These are phyloP conservation scores for Amblyornis subalaris DNA, from an alignment of 2,113 vertebrate genomes.

Conservation along the genomic window DNA sequence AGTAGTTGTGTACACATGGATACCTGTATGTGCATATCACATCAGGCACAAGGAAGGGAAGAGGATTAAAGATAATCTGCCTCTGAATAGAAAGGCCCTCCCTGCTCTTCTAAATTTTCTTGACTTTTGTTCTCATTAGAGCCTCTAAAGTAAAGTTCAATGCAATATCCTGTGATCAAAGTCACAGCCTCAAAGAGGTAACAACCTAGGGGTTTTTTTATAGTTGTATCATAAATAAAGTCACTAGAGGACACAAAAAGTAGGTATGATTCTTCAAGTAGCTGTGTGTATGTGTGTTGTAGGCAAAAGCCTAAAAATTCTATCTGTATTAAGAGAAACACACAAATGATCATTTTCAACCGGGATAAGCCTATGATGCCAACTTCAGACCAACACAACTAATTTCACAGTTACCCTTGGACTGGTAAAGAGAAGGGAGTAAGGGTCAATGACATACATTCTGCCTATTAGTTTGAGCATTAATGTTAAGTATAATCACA, in stretches of 20 bases:
- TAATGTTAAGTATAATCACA: neutral
- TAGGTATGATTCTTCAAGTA: neutral
- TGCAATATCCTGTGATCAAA: neutral
- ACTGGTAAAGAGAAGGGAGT: neutral
- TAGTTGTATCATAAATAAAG: neutral
- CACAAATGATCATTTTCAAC: neutral
- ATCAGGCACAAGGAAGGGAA: neutral
- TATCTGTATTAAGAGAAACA: neutral
- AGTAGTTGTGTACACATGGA: neutral
- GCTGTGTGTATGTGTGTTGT: neutral
- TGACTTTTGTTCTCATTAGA: neutral
- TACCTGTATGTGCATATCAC: neutral
- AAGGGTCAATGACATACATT: neutral
- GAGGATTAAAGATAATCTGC: constrained; percentile 43
- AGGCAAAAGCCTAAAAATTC: neutral
- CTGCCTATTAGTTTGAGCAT: neutral
- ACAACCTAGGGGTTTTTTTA: neutral
- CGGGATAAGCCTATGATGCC: neutral
- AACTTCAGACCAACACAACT: neutral
- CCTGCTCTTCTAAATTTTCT: constrained; percentile 25
- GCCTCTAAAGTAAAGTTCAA: neutral
- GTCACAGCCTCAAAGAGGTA: neutral
- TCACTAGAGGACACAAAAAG: neutral
- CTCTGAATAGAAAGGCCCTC: neutral
- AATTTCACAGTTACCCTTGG: neutral